phyloP scores from a whole-genome alignment of 2,797 vertebrate genomes.

The Poecilia velifera region DNA sequence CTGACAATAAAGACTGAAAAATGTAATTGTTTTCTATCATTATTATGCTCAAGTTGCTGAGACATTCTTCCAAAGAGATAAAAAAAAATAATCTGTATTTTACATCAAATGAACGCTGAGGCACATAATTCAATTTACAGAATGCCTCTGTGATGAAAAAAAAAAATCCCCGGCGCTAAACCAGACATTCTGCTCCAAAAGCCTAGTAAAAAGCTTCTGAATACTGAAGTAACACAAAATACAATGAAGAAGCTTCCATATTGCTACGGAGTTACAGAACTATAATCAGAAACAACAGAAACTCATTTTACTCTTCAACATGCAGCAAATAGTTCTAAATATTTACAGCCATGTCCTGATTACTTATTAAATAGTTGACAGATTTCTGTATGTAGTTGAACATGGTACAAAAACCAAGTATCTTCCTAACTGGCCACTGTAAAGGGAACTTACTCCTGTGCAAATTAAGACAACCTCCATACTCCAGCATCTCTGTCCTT shows the following conservation, averaged over 20 bases:
- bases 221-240: neutral
- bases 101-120: neutral
- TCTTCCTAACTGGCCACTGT: neutral
- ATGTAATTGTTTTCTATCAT: neutral
- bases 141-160: neutral
- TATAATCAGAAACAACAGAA: neutral
- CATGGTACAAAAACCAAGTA: neutral
- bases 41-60: neutral
- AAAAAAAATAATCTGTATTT: neutral
- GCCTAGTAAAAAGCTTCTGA: neutral
- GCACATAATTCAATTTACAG: neutral
- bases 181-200: neutral
- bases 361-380: neutral
- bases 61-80: neutral
- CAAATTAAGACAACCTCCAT: conserved; percentile 15
- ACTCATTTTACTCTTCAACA: neutral
- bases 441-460: conserved; percentile 18
- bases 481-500: conserved; percentile 54
- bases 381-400: neutral
- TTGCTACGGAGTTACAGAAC: neutral
- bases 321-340: neutral
- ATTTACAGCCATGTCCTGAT: neutral
- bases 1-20: neutral
- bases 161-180: neutral
- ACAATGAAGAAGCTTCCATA: neutral